Percentiles rank a stretch among this genome's conserved stretches.
These are phyloP conservation scores for Diadegma fenestrale DNA, from an alignment of 2,888 invertebrate species.

Conservation along the genomic window DNA sequence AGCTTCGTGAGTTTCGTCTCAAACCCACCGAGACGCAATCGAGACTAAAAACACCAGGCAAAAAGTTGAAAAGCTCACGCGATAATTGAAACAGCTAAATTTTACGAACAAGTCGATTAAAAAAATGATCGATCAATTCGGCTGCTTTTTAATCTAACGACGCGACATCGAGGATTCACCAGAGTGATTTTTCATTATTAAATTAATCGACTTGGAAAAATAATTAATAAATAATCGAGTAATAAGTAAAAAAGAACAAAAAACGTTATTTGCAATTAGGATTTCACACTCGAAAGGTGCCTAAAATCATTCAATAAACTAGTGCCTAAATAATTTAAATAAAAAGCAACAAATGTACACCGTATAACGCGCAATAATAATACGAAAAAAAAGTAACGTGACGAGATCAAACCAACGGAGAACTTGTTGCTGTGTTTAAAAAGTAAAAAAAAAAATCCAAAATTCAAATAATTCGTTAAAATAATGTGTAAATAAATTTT, in stretches of 20 bases:
- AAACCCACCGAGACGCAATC: neutral
- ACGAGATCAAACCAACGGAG: neutral
- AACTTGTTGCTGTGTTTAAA: conserved; percentile 24
- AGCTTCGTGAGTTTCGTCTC: conserved; percentile 11
- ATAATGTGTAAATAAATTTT: neutral
- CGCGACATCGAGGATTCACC: neutral
- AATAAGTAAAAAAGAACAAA: conserved; percentile 16
- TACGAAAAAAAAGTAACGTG: neutral
- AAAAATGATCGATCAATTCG: conserved; percentile 21
- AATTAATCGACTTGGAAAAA: neutral
- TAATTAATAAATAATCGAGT: neutral
- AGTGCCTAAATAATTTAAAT: conserved; percentile 74
- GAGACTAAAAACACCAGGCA: neutral
- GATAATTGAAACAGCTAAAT: neutral
- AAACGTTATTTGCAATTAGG: conserved; percentile 52
- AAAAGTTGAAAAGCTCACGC: neutral
- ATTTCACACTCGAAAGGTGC: conserved; percentile 74
- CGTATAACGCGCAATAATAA: conserved; percentile 66
- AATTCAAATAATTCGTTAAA: neutral
- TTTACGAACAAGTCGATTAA: neutral
- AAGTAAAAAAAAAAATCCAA: neutral
- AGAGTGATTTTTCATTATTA: conserved; percentile 34
- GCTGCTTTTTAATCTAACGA: neutral
- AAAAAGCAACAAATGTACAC: conserved; percentile 30
- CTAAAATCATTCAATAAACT: conserved; percentile 79